Base-by-base conservation (phyloP, 1,140 invertebrate genomes). In the Steinernema khuongi region DNA sequence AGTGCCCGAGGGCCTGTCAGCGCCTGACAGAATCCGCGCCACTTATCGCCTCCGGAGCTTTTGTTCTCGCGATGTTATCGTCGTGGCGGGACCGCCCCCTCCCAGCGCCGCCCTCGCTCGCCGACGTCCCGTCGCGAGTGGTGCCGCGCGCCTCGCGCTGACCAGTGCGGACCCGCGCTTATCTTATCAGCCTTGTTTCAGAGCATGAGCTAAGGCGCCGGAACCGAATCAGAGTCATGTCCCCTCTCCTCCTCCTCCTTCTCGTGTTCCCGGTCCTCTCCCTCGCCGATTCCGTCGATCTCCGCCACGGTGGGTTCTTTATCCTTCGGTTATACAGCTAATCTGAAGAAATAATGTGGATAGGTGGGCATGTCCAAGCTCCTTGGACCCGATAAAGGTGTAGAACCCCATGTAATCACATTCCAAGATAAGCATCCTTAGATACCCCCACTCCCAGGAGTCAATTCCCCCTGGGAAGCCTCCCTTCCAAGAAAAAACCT, bases 31-130 rank as follows among this genome's bases (percentile, higher is more conserved):
- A n/a, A n/a, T n/a, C n/a, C n/a, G n/a, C n/a, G 7, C 36, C 36
- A 41, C 7, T 41, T 41, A 60, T 26, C 50, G 11, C 50, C 50
- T 60, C 50, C 22, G 50, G 50, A 14, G 50, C 36, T 60, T n/a
- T 60, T 60, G 50, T 60, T 60, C 50, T 60, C 50, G 26, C n/a
- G 50, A 60, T 60, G 11, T 60, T 60, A 60, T 60, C 50, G 50
- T n/a, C n/a, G n/a, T n/a, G n/a, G n/a, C n/a, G 26, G 50, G 26
- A 2, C 19, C 36, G 7, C 36, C 36, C 36, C 7, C 50, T 60
- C 50, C 50, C 50, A 26, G 50, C 50, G 7, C 7, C 50, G 50
- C 50, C 50, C 50, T 22, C 50, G 50, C 50, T 22, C 14, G 26
- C 26, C 50, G 50, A 26, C 50, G 50, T n/a, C n/a, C 50, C 50